These are phyloP conservation scores for Glaucopsyche alexis DNA, from an alignment of 2,888 invertebrate species.

Conservation along the genomic window DNA sequence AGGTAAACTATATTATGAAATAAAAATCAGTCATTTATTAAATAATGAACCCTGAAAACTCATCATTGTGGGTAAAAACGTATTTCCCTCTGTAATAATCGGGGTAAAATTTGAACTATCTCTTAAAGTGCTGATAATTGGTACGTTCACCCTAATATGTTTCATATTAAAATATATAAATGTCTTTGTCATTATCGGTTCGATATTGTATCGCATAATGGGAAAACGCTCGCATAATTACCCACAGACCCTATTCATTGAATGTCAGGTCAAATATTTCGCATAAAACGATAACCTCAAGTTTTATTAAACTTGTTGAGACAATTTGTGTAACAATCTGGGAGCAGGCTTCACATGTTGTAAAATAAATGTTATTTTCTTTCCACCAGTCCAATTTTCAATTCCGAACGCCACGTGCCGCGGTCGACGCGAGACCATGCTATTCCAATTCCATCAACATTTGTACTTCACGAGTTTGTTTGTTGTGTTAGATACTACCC, in stretches of 20 bases:
- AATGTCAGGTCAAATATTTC: slow-evolving; percentile 12
- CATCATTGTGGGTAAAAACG: no score
- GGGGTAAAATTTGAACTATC: no score
- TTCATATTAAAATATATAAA: no score
- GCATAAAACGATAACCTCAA: not conserved
- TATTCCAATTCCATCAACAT: slow-evolving; percentile 16
- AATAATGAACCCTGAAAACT: no score
- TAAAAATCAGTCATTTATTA: no score
- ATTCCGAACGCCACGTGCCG: not conserved
- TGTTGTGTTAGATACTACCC: not conserved
- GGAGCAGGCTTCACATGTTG: not conserved
- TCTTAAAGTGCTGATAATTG: no score
- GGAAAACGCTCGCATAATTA: no score
- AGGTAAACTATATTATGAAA: no score
- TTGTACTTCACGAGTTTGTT: not conserved
- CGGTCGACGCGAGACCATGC: slow-evolving; percentile 6
- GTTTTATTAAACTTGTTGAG: slow-evolving; percentile 3
- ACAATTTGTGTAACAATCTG: slow-evolving; percentile 13
- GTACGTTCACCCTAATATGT: no score
- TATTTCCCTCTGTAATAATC: no score
- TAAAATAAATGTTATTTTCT: slow-evolving; percentile 19
- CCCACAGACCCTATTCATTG: not conserved
- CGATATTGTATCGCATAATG: no score
- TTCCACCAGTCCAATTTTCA: slow-evolving; percentile 13
- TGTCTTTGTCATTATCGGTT: no score